These are phyloP conservation scores for Protomyctophum bolini DNA, from an alignment of 2,113 vertebrate species.

Conservation along the genomic window DNA sequence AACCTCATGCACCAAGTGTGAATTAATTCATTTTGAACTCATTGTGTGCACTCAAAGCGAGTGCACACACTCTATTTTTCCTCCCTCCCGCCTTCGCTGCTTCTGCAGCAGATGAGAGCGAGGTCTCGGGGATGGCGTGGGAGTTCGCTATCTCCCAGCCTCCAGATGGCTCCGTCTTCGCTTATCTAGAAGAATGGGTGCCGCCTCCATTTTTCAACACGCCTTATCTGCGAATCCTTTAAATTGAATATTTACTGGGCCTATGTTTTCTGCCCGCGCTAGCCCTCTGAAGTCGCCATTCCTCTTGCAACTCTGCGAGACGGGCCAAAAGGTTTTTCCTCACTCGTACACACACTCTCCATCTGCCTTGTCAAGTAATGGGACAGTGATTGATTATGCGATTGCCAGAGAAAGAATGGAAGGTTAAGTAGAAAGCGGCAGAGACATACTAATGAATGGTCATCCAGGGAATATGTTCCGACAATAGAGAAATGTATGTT, in stretches of 20 bases:
- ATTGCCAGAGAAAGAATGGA: conserved; percentile 69
- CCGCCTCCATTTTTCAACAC: conserved; percentile 83
- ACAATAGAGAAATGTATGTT: conserved; percentile 55
- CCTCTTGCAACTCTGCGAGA: conserved; percentile 61
- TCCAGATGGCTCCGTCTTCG: conserved; percentile 83
- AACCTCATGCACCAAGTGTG: conserved; percentile 64
- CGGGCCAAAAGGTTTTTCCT: conserved; percentile 68
- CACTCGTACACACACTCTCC: conserved; percentile 61
- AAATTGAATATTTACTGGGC: conserved; percentile 86
- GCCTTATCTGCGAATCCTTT: conserved; percentile 84
- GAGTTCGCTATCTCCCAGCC: conserved; percentile 83
- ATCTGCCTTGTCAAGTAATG: conserved; percentile 69
- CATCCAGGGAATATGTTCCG: conserved; percentile 48
- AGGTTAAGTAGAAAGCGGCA: conserved; percentile 61
- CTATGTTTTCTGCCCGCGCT: conserved; percentile 79
- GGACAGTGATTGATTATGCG: conserved; percentile 77
- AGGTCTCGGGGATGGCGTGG: conserved; percentile 79
- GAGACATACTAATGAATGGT: conserved; percentile 55
- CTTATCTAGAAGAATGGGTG: conserved; percentile 86
- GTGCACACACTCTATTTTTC: conserved; percentile 71
- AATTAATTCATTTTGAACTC: conserved; percentile 79
- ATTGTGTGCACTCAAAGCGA: conserved; percentile 72
- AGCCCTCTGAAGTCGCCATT: conserved; percentile 71
- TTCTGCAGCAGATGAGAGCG: conserved; percentile 75
- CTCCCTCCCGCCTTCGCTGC: conserved; percentile 37